phyloP scores from a whole-genome alignment of 2,888 invertebrate species.

The Eueremaeus valkanovi region DNA sequence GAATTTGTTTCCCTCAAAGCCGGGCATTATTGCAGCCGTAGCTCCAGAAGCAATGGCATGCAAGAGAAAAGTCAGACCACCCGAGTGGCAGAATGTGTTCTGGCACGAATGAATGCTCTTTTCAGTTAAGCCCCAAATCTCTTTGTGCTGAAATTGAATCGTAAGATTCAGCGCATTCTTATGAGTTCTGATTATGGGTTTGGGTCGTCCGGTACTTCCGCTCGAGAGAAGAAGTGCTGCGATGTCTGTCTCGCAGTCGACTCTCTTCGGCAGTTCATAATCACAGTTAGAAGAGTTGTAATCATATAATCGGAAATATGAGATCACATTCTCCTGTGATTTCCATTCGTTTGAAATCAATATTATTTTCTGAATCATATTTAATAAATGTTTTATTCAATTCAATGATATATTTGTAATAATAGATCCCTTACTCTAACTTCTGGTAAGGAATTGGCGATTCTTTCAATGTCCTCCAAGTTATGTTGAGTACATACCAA shows the following conservation, averaged over 20 bases:
- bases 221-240: not conserved
- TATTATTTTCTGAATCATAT: slow-evolving; percentile 4
- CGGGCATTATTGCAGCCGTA: slow-evolving; percentile 11
- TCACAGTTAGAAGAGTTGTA: not conserved
- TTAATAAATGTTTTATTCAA: not conserved
- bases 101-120: slow-evolving; percentile 22
- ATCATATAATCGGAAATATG: slow-evolving; percentile 10
- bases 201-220: slow-evolving; percentile 19
- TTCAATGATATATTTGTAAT: not conserved
- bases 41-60: slow-evolving; percentile 12
- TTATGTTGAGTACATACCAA: not conserved
- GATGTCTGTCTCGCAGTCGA: slow-evolving; percentile 9
- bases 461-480: not conserved
- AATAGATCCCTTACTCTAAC: slow-evolving; percentile 10
- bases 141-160: slow-evolving; percentile 7
- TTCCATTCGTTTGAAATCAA: slow-evolving; percentile 11
- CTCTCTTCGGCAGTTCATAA: slow-evolving; percentile 5
- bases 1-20: not conserved
- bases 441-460: slow-evolving; percentile 3
- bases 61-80: slow-evolving; percentile 7
- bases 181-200: slow-evolving; percentile 13
- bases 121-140: slow-evolving; percentile 20
- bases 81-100: slow-evolving; percentile 19
- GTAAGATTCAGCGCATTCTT: slow-evolving; percentile 3
- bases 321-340: not conserved